Base-by-base conservation (phyloP, 92 coral and sea anemone genomes). In the Nematostella vectensis region DNA sequence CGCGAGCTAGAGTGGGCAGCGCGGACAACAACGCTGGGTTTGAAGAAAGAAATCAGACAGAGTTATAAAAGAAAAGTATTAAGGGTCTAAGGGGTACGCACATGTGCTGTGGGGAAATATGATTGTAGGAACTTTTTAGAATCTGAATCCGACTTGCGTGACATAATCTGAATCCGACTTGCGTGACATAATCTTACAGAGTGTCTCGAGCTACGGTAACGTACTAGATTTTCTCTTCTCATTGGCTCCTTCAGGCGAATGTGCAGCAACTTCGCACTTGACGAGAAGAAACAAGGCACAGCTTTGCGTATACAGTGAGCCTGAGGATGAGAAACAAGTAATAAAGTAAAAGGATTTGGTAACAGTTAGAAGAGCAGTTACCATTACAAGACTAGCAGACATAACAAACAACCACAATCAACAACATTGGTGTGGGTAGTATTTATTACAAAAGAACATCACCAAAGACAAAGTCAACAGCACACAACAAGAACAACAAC, bases 271-370 rank as follows among this genome's bases (percentile, higher is more conserved):
- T 33, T 87, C 81, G 53, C 98, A 81, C 39, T 81, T 83, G 45
- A 80, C 78, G 11, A 91, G 77, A 27, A 91, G 82, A 38, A 91
- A 75, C 50, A 83, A 79, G 4, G 96, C 91, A 61, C 93, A 81
- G 62, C 93, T 77, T 42, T 72, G 88, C 8, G 83, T 71, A 31
- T 74, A 79, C 37, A 78, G 63, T 26, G 93, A 82, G 24, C 96
- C 98, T 89, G 58, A 13, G 28, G 9, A 65, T 19, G 10, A 26
- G 29, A 10, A 49, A 28, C 42, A 55, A 28, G 17, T 0, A 45
- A 20, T 1, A 33, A 6, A 15, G 6, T 6, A 33, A 33, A 33
- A 6, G 15, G 8, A 33, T 6, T 33, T 6, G 6, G 40, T 6
- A 33, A 6, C 40, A 33, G 40, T 33, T 33, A n/a, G n/a, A n/a